These are phyloP conservation scores for Zapus hudsonius DNA, from an alignment of 2,113 vertebrate species.

Conservation along the genomic window DNA sequence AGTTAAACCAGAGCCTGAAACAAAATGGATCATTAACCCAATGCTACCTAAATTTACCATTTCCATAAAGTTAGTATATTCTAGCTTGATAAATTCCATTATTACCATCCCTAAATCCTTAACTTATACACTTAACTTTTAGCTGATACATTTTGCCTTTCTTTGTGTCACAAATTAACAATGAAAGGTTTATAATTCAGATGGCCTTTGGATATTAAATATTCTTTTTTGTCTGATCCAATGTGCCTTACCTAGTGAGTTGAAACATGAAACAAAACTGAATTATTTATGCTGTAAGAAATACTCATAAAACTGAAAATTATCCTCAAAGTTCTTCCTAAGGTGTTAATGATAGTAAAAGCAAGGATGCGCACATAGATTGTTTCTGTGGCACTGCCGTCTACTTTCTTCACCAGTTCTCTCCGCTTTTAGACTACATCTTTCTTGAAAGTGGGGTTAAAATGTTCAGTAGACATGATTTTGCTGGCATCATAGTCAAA, in stretches of 20 bases:
- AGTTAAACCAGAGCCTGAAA: constrained; percentile 50
- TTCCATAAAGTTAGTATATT: background rate
- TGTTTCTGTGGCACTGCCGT: background rate
- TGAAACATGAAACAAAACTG: constrained; percentile 28
- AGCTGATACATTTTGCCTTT: background rate
- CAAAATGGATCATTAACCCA: constrained; percentile 47
- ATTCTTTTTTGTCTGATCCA: constrained; percentile 45
- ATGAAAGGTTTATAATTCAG: constrained; percentile 34
- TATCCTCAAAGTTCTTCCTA: constrained; percentile 5
- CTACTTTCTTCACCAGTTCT: background rate
- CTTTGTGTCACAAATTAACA: constrained; percentile 34
- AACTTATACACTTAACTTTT: constrained; percentile 40
- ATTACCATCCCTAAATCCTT: background rate
- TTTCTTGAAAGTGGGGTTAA: background rate
- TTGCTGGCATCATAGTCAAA: constrained; percentile 20
- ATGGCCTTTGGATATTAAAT: constrained; percentile 26
- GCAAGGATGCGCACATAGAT: background rate
- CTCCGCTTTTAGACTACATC: constrained; percentile 27
- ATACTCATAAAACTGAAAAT: background rate
- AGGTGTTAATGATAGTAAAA: background rate
- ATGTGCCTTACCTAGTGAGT: constrained; percentile 30
- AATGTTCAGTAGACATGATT: background rate
- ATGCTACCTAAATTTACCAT: constrained; percentile 18
- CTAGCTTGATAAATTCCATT: constrained; percentile 33
- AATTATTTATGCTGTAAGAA: constrained; percentile 44